These are phyloP conservation scores for Microctenopoma steveboyesi DNA, from an alignment of 2,797 vertebrate genomes.

Conservation along the genomic window DNA sequence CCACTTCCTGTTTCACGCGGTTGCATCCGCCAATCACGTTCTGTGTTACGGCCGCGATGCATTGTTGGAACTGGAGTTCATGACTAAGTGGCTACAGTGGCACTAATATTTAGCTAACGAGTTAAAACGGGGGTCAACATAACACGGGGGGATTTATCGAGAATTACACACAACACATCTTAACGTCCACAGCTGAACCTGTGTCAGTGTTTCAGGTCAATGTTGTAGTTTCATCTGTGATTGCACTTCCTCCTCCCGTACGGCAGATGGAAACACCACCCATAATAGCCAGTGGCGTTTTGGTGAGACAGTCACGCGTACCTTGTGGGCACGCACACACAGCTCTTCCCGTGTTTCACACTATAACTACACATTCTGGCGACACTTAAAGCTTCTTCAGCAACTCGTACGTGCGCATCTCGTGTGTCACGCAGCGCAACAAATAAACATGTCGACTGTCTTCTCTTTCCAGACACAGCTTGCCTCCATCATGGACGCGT, in stretches of 20 bases:
- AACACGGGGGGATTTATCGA: fast-evolving
- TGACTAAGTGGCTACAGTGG: fast-evolving
- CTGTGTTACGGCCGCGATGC: conserved; percentile 22
- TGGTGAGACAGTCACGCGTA: conserved; percentile 1
- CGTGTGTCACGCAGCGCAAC: not conserved
- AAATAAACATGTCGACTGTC: conserved; percentile 70
- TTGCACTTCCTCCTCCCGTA: conserved; percentile 51
- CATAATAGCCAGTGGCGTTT: conserved; percentile 29
- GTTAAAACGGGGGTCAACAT: not conserved
- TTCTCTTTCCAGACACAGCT: conserved; percentile 82
- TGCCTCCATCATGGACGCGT: conserved; percentile 81
- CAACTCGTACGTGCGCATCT: not conserved
- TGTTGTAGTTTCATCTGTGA: not conserved
- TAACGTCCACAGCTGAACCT: fast-evolving
- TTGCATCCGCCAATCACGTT: conserved; percentile 66
- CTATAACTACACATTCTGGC: conserved; percentile 18
- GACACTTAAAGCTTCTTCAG: not conserved
- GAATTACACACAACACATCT: fast-evolving
- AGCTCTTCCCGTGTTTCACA: not conserved
- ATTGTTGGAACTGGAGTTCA: conserved; percentile 62
- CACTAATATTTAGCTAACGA: not conserved
- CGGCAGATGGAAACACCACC: conserved; percentile 53
- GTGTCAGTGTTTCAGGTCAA: not conserved
- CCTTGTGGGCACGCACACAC: conserved; percentile 19
- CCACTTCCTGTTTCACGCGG: conserved; percentile 65